Evolutionary conservation across 2,797 vertebrate species (phyloP), one percentile per base, ranked within the genome.

Genomic region (Lagocephalus sceleratus): DNA sequence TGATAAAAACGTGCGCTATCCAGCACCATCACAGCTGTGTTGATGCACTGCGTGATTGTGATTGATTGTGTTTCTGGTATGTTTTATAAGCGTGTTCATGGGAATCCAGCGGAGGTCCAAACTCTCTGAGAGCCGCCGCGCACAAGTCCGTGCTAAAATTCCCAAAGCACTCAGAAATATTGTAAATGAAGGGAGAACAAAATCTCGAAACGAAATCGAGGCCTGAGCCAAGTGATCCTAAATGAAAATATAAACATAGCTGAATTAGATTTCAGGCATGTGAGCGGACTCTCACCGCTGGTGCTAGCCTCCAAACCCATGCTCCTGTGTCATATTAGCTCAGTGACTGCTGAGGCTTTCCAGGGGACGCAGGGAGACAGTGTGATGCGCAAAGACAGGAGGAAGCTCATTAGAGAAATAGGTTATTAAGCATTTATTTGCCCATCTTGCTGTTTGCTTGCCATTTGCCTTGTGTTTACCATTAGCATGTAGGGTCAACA

Each of bases 381-480:
- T 60, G 41, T n/a, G 47, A 63, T 48, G 48, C 32, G 69, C 47
- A 63, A 45, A 45, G 53, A 32, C 9, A 43, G 51, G 60, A 54
- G 70, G 53, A 49, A 56, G 54, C 71, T 75, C 76, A 76, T 84
- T 77, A 82, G 66, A 60, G 54, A 62, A 47, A 73, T 32, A 21
- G 25, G 29, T 45, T 22, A 60, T 71, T 67, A 58, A 32, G 42
- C 59, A 45, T 73, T 65, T 53, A 61, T 68, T 66, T 68, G 47
- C 60, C 83, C 79, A 67, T 42, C 6, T 54, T 71, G 69, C 79
- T 82, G 68, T 81, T 83, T 81, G 69, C 76, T 58, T 64, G 62
- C 57, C 69, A 78, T 88, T 78, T 66, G 63, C 63, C 54, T 66
- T 44, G 51, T 87, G 85, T 90, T 89, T 89, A 83, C 79, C 70